Percentiles rank a stretch among this genome's conserved stretches.
Evolutionary conservation across 92 coral and sea anemone genomes (phyloP).

Genomic region (Anthopleura xanthogrammica): DNA sequence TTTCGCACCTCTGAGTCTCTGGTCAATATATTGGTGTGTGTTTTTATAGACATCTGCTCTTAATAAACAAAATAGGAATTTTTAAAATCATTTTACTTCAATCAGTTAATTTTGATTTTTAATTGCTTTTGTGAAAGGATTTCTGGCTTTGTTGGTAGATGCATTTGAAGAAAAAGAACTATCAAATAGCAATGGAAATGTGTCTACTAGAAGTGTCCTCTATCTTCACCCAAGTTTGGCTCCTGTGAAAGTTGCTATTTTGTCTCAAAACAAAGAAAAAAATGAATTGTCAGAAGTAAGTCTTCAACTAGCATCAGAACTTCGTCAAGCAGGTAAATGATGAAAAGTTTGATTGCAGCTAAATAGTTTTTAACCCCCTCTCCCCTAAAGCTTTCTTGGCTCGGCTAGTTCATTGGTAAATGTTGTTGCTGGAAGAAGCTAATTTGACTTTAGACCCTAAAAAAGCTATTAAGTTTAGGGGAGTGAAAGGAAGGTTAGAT

Average conservation of each 20-base stretch:
- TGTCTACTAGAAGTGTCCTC: slow-evolving; percentile 49
- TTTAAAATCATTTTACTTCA: too few relatives aligned
- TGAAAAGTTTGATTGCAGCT: neutral
- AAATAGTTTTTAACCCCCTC: too few relatives aligned
- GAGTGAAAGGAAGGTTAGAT: too few relatives aligned
- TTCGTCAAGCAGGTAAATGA: slow-evolving; percentile 79
- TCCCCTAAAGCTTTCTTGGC: too few relatives aligned
- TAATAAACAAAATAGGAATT: too few relatives aligned
- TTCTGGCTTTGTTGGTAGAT: slow-evolving; percentile 77
- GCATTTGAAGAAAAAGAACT: slow-evolving; percentile 82
- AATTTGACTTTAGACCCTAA: too few relatives aligned
- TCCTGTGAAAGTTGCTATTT: slow-evolving; percentile 80
- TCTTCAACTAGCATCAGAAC: slow-evolving; percentile 80
- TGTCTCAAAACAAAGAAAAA: slow-evolving; percentile 43
- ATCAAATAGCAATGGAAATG: slow-evolving; percentile 43
- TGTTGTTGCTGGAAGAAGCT: too few relatives aligned
- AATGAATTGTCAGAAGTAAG: slow-evolving; percentile 77
- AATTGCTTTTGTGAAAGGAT: slow-evolving; percentile 49
- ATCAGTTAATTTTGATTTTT: neutral
- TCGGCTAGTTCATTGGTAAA: too few relatives aligned
- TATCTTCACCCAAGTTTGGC: slow-evolving; percentile 85
- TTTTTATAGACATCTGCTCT: too few relatives aligned
- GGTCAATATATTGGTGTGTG: too few relatives aligned
- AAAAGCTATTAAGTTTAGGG: too few relatives aligned
- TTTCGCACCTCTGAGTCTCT: too few relatives aligned